A percentile compares a stretch with the other conserved stretches of the same genome.
phyloP scores from a whole-genome alignment of 2,113 vertebrate genomes.

The Oriolus oriolus region DNA sequence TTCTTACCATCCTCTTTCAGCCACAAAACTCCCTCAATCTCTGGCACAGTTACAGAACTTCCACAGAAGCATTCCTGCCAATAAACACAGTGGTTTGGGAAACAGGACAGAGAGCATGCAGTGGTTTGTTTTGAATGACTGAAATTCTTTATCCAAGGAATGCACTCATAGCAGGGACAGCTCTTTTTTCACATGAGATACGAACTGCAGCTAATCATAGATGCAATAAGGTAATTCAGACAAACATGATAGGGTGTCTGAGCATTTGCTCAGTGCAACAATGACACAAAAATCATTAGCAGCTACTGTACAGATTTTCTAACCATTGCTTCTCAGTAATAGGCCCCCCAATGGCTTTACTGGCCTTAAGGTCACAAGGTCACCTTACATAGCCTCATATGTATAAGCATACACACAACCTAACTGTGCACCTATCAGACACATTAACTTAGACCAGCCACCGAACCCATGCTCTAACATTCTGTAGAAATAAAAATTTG shows the following conservation, averaged over 20 bases:
- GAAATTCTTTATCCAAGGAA: background rate
- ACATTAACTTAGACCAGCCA: background rate
- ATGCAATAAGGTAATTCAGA: background rate
- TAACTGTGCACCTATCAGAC: background rate
- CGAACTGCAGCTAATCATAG: background rate
- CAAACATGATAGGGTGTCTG: background rate
- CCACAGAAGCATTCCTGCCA: conserved; percentile 95
- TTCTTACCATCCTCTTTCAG: conserved; percentile 97
- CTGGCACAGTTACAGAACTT: conserved; percentile 92
- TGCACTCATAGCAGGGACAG: background rate
- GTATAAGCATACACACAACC: background rate
- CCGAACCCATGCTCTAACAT: background rate
- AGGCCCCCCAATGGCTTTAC: background rate
- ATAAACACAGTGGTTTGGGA: background rate
- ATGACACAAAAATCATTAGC: background rate
- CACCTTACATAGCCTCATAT: background rate
- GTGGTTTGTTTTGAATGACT: background rate
- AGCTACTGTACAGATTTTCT: background rate
- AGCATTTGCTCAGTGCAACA: background rate
- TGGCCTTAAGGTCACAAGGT: background rate
- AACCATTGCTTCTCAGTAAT: background rate
- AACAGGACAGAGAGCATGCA: background rate
- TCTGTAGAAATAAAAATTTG: background rate
- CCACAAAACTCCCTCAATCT: conserved; percentile 97
- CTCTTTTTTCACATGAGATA: background rate